Evolutionary conservation across 2,888 invertebrate genomes (phyloP).

Genomic region (Tenthredo livida): DNA sequence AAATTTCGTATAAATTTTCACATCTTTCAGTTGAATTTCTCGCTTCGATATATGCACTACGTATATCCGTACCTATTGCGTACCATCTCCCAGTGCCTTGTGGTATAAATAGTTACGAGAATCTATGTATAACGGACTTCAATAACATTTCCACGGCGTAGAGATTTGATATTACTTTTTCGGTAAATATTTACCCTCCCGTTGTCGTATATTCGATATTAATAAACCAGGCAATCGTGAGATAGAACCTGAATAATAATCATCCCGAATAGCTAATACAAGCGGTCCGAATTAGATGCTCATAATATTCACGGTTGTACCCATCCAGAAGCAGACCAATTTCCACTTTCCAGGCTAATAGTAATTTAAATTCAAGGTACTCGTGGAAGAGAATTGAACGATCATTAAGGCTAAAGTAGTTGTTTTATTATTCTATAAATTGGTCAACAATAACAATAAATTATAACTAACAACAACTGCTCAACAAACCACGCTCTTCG

Average conservation of each 20-base stretch:
- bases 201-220: background rate
- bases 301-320: background rate
- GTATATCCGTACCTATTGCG: background rate
- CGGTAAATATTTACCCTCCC: background rate
- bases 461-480: constrained; percentile 52
- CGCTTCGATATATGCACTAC: background rate
- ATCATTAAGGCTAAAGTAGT: constrained; percentile 30
- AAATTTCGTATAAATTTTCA: background rate
- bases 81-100: background rate
- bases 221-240: background rate
- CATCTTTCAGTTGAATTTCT: background rate
- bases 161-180: background rate
- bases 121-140: background rate
- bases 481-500: constrained; percentile 39
- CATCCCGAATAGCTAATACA: background rate
- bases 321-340: background rate
- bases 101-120: constrained; percentile 9
- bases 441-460: constrained; percentile 55
- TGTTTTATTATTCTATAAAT: constrained; percentile 54
- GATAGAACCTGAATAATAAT: constrained; percentile 11
- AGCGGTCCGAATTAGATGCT: background rate
- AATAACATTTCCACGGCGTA: background rate
- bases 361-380: background rate
- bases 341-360: background rate
- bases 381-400: background rate